Base-by-base conservation (phyloP, 2,888 invertebrate species). In the Isoperla grammatica region DNA sequence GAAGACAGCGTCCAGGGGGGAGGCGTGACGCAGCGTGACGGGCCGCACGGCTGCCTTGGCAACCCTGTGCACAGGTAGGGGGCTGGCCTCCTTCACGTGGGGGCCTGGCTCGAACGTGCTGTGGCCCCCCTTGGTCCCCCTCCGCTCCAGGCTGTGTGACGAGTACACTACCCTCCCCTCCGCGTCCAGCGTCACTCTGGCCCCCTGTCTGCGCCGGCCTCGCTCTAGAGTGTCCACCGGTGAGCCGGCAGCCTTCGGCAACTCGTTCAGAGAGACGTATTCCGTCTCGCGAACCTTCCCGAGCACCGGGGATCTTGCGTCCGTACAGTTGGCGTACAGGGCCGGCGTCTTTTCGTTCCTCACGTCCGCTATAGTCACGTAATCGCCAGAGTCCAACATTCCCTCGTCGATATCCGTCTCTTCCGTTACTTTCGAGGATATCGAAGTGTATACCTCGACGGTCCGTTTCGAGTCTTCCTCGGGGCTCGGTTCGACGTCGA, bases 151-250 rank as follows among this genome's bases (percentile, higher is more conserved):
- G 70, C 91, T 92, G 68, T 92, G 92, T 17, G 92, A 92, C 64
- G 88, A 88, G 75, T 88, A 93, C 62, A 93, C 87, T 46, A 93
- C 89, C 79, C 89, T 89, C 56, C 93, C 94, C 69, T 88, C 88
- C 20, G 92, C 87, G 74, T 92, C 90, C 46, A 93, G 76, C 37
- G 87, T 88, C 42, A 92, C 90, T 69, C 90, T 82, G 19, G 89
- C 88, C 20, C 89, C 89, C 70, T 83, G 83, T n/a, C n/a, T n/a
- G 59, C 80, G 74, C 72, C 75, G 80, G 73, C 75, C 76, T 45
- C 80, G 72, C 64, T 82, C 77, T 39, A 81, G 73, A 1, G 80
- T 79, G 65, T 79, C 79, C 15, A 40, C 49, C 23, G 65, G 63
- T 9, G 63, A 54, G 8, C 8, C 8, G 29, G 29, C 29, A 6